Base-by-base conservation (phyloP, 2,113 vertebrate genomes). In the Halcyon senegalensis region DNA sequence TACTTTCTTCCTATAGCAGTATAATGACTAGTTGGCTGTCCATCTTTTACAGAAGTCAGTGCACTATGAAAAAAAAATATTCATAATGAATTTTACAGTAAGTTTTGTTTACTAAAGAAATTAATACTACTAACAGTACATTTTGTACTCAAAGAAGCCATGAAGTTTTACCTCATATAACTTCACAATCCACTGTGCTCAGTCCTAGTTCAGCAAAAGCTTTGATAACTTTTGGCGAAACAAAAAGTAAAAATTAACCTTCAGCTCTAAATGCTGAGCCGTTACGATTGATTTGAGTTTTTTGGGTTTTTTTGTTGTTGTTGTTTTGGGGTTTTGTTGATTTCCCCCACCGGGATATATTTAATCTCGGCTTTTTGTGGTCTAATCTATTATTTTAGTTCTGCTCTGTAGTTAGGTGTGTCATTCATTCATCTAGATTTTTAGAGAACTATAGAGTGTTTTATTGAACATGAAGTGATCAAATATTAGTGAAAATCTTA, bases 201-300 rank as follows among this genome's bases (percentile, higher is more conserved):
- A n/a, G 9, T 59, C 79, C 27, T 73, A 69, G 21, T 68, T 46
- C 39, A 53, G 33, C 16, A 82, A 75, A 50, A 48, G 48, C 9
- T 70, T 70, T 30, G 9, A 23, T 44, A 37, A 33, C 28, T 75
- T 84, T 1, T 82, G 10, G 8, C 75, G 48, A 59, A 88, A 60
- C 3, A 69, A 53, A 67, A 74, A 68, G 9, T 75, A 20, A 70
- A 70, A 84, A 64, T 20, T 67, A 75, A 27, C 6, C 19, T 58
- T 69, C 18, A 44, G 1, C 7, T 33, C 8, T 56, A n/a, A 59
- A 21, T 51, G 19, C 5, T 72, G 62, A 56, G 20, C 7, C 55
- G 3, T 51, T 55, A 37, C 21, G 9, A 0, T 5, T 0, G 24
- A 13, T 12, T 39, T 37, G 1, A 7, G 35, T 35, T 35, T 35